Percentiles rank a stretch among this genome's conserved stretches.
phyloP scores from a whole-genome alignment of 2,113 vertebrate species.

The Cyprinodon tularosa region DNA sequence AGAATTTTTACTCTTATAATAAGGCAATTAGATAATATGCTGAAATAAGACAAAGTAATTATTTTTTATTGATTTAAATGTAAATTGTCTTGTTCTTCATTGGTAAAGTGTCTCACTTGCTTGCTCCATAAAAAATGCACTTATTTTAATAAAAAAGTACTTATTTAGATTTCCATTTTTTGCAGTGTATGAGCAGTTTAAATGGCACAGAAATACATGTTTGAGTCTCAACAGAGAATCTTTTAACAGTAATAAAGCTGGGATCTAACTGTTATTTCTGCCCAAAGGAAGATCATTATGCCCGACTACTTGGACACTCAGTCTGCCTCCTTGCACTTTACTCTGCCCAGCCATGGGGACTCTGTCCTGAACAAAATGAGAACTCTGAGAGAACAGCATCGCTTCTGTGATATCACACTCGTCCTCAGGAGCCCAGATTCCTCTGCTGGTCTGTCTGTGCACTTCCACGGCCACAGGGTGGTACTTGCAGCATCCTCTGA shows the following conservation, averaged over 20 bases:
- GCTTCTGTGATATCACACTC: slow-evolving; percentile 74
- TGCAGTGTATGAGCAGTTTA: too few species aligned
- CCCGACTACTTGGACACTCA: slow-evolving; percentile 40
- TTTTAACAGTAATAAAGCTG: background rate
- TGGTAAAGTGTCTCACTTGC: too few species aligned
- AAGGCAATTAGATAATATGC: too few species aligned
- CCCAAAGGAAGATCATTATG: slow-evolving; percentile 31
- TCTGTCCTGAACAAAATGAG: slow-evolving; percentile 70
- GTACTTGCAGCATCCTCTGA: slow-evolving; percentile 77
- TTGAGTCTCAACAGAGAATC: background rate
- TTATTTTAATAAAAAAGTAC: too few species aligned
- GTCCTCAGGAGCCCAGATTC: slow-evolving; percentile 38
- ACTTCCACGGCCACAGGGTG: slow-evolving; percentile 73
- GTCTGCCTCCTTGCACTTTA: slow-evolving; percentile 69
- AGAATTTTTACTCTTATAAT: too few species aligned
- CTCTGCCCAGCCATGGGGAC: slow-evolving; percentile 61
- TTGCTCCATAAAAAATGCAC: too few species aligned
- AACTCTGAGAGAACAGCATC: slow-evolving; percentile 59
- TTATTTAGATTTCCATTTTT: too few species aligned
- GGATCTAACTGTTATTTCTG: background rate
- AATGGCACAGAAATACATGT: background rate
- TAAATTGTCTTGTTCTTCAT: too few species aligned
- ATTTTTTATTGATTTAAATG: too few species aligned
- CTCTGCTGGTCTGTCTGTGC: slow-evolving; percentile 2
- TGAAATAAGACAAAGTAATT: too few species aligned